Evolutionary conservation across 2,888 invertebrate genomes (phyloP).

Genomic region (Lepidochrysops patricia): DNA sequence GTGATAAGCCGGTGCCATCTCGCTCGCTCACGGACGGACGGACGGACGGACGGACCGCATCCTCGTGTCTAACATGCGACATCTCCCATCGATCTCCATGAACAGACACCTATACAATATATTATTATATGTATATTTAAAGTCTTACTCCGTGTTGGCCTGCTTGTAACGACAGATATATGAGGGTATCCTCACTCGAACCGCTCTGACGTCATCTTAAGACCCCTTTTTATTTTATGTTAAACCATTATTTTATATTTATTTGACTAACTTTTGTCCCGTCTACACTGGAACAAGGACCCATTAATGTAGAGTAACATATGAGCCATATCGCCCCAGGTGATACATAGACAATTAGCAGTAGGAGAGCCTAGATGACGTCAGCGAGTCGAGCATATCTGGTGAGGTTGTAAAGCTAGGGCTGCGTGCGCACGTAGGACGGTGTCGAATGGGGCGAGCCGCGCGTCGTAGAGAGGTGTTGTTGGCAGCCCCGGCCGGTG

Average conservation of each 20-base stretch:
- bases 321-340: background rate
- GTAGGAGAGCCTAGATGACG: slow-evolving; percentile 17
- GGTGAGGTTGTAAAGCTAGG: slow-evolving; percentile 51
- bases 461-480: slow-evolving; percentile 69
- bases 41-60: slow-evolving; percentile 22
- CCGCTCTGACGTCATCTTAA: slow-evolving; percentile 34
- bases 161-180: slow-evolving; percentile 52
- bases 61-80: slow-evolving; percentile 17
- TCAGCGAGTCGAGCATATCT: slow-evolving; percentile 26
- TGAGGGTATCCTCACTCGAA: slow-evolving; percentile 32
- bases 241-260: slow-evolving; percentile 1
- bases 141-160: slow-evolving; percentile 55
- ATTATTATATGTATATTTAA: slow-evolving; percentile 33
- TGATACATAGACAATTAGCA: background rate
- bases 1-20: slow-evolving; percentile 28
- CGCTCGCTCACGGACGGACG: slow-evolving; percentile 17
- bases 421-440: slow-evolving; percentile 58
- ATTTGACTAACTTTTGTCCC: background rate
- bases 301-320: background rate
- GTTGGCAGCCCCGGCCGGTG: slow-evolving; percentile 70
- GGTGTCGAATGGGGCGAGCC: slow-evolving; percentile 69
- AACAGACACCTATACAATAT: slow-evolving; percentile 28
- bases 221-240: slow-evolving; percentile 8
- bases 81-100: slow-evolving; percentile 24
- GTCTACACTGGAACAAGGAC: background rate